phyloP scores from a whole-genome alignment of 35 echinoderm and acorn worm genomes.

The Heliocidaris erythrogramma region DNA sequence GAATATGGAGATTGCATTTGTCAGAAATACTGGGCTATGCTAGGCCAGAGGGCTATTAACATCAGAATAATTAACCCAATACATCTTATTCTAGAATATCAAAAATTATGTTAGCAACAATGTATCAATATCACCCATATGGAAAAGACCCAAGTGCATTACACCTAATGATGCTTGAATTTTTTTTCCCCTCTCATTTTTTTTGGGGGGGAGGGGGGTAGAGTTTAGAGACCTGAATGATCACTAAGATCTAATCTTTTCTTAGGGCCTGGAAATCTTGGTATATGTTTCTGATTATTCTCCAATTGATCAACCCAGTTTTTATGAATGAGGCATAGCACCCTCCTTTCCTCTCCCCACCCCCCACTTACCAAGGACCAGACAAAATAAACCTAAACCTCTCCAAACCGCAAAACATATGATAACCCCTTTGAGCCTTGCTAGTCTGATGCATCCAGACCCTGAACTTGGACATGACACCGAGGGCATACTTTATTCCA shows the following conservation, averaged over 20 bases:
- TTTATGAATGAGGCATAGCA: not conserved
- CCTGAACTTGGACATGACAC: not conserved
- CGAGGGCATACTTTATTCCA: not conserved
- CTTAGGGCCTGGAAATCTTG: not conserved
- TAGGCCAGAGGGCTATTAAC: too few species aligned
- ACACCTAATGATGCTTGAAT: not conserved
- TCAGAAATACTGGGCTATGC: too few species aligned
- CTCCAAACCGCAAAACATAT: conserved; percentile 1
- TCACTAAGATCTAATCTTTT: not conserved
- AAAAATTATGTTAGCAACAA: not conserved
- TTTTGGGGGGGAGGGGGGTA: not conserved
- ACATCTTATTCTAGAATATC: too few species aligned
- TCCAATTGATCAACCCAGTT: not conserved
- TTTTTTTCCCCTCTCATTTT: not conserved
- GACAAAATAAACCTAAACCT: not conserved
- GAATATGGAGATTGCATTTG: too few species aligned
- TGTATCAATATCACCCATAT: not conserved
- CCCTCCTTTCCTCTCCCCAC: not conserved
- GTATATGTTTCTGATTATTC: not conserved
- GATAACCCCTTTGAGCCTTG: not conserved
- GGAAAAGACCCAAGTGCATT: not conserved
- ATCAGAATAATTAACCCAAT: too few species aligned
- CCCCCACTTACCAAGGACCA: not conserved
- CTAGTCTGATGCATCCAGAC: not conserved
- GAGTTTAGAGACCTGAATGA: not conserved